Base-by-base conservation (phyloP, 2,797 vertebrate genomes). In the Luscinia luscinia region DNA sequence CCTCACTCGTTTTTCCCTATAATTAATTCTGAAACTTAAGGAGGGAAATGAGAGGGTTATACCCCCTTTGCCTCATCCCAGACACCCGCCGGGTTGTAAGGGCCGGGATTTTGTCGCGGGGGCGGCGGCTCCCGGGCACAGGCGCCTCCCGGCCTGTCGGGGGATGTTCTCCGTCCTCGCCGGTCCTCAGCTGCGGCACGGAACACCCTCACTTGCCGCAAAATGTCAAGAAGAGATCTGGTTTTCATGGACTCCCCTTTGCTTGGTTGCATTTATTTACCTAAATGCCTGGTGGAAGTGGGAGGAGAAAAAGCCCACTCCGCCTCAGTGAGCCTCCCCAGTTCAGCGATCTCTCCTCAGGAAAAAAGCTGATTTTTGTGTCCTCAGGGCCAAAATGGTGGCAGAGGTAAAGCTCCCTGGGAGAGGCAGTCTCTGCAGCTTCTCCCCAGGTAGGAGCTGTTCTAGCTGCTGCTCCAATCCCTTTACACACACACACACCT, bases 71-170 rank as follows among this genome's bases (percentile, higher is more conserved):
- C 22, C 46, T 46, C 66, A 54, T 5, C n/a, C 9, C 68, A 34
- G 54, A 5, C 28, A 61, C 38, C 17, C 6, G 27, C 4, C 4
- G 28, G 6, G 21, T 5, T 49, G 23, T 41, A 16, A 49, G 52
- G 2, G 32, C n/a, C 3, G 3, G 2, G 15, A 28, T 59, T 67
- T 24, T 7, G 26, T 14, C 1, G 9, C 8, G 4, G 62, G 32
- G 19, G 7, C 2, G 4, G n/a, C 1, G 7, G 64, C 9, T 68
- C 26, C 43, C 11, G 6, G 15, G 17, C 54, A 40, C 11, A 19
- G 26, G 58, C 6, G 1, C 26, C 15, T 45, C 73, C 45, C 4
- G 9, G 22, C 38, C 49, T 30, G 34, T 9, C 24, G 2, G 2
- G 26, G 21, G 19, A 11, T 77, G 75, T 6, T 40, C 49, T 52